Evolutionary conservation across 2,888 invertebrate species (phyloP).

Genomic region (Tipula vernalis): DNA sequence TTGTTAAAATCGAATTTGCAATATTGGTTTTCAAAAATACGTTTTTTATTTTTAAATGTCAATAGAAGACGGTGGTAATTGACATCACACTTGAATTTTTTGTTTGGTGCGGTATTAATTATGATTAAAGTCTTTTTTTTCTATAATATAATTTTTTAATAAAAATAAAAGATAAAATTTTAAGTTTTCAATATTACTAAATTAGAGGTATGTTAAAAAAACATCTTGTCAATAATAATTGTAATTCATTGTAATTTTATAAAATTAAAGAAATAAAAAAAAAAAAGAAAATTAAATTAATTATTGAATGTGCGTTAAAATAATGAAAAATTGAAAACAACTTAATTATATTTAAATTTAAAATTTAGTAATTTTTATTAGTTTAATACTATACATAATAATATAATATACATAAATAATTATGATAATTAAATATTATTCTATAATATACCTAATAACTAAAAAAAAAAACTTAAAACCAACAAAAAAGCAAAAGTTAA

Average conservation of each 20-base stretch:
- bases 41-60: not conserved
- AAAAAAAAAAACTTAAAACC: not conserved
- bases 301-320: conserved; percentile 4
- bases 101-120: not conserved
- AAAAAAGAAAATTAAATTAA: not conserved
- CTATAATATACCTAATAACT: not conserved
- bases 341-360: not conserved
- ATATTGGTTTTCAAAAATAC: not conserved
- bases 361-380: not conserved
- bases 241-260: not conserved
- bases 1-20: not conserved
- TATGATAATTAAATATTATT: not conserved
- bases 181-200: not conserved
- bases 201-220: not conserved
- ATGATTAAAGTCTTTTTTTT: not conserved
- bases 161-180: not conserved
- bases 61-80: not conserved
- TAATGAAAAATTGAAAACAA: not conserved
- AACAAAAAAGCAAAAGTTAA: not conserved
- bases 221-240: conserved; percentile 4
- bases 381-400: not conserved
- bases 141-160: not conserved
- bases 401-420: not conserved
- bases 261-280: not conserved
- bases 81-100: not conserved